Evolutionary conservation across 2,797 vertebrate genomes (phyloP).

Genomic region (Lycodopsis pacificus): DNA sequence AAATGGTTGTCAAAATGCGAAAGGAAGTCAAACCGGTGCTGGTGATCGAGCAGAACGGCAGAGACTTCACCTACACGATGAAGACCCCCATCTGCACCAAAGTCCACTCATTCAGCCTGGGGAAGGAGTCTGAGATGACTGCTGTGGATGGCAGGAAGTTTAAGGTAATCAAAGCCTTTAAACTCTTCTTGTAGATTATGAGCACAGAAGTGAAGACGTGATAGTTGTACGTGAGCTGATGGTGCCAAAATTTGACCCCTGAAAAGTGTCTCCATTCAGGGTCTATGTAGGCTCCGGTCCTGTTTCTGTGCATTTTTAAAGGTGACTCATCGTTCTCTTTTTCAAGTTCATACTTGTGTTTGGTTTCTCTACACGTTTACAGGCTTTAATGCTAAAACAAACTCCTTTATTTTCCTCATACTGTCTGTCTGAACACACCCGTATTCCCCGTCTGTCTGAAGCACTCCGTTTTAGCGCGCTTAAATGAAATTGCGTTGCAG

Average conservation of each 20-base stretch:
- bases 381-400: background rate
- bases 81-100: conserved; percentile 83
- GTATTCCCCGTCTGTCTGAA: background rate
- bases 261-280: background rate
- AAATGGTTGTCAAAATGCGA: conserved; percentile 83
- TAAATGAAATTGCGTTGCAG: background rate
- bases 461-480: background rate
- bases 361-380: background rate
- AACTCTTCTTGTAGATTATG: no score
- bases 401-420: background rate
- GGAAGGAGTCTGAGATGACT: conserved; percentile 85
- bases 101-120: conserved; percentile 83
- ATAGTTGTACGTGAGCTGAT: background rate
- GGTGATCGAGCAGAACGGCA: conserved; percentile 86
- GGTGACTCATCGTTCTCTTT: background rate
- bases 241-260: background rate
- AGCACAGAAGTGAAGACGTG: background rate
- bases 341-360: background rate
- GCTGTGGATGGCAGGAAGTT: conserved; percentile 71
- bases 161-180: conserved; percentile 51
- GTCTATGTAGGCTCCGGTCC: no score
- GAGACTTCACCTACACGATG: conserved; percentile 83
- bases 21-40: conserved; percentile 85
- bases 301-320: background rate
- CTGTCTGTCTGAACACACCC: no score